Evolutionary conservation across 2,888 invertebrate species (phyloP).

Genomic region (Netelia melanura): DNA sequence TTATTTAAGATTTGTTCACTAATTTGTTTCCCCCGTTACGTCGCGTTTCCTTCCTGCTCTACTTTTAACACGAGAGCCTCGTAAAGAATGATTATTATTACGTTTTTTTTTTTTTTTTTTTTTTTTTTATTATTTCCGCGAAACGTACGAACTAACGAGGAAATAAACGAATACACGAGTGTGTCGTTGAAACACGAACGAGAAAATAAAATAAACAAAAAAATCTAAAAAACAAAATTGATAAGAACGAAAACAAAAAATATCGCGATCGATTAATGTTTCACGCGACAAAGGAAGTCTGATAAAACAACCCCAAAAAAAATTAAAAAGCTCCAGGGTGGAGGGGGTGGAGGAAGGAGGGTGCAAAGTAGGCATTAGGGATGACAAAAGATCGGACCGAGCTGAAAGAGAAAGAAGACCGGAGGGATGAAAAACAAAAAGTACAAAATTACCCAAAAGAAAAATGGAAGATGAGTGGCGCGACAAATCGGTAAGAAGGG

Average conservation of each 20-base stretch:
- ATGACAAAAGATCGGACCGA: neutral
- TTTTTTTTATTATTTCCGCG: neutral
- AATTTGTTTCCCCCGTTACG: neutral
- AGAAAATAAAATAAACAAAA: neutral
- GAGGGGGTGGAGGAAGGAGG: too few relatives aligned
- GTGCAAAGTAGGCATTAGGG: neutral
- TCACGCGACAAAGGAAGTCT: too few relatives aligned
- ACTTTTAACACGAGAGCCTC: constrained; percentile 15
- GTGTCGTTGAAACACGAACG: neutral
- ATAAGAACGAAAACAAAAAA: neutral
- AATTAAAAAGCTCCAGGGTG: too few relatives aligned
- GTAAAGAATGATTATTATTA: neutral
- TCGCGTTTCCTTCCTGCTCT: neutral
- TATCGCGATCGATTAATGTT: too few relatives aligned
- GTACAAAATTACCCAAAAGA: too few relatives aligned
- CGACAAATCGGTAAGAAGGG: neutral
- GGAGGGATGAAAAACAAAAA: neutral
- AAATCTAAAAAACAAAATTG: constrained; percentile 15
- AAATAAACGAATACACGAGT: too few relatives aligned
- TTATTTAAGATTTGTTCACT: constrained; percentile 31
- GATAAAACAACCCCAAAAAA: neutral
- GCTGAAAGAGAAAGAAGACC: neutral
- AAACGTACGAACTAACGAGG: neutral
- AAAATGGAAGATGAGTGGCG: neutral
- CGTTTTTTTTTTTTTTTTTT: neutral